These are phyloP conservation scores for Spea bombifrons DNA, from an alignment of 2,113 vertebrate species.

Conservation along the genomic window DNA sequence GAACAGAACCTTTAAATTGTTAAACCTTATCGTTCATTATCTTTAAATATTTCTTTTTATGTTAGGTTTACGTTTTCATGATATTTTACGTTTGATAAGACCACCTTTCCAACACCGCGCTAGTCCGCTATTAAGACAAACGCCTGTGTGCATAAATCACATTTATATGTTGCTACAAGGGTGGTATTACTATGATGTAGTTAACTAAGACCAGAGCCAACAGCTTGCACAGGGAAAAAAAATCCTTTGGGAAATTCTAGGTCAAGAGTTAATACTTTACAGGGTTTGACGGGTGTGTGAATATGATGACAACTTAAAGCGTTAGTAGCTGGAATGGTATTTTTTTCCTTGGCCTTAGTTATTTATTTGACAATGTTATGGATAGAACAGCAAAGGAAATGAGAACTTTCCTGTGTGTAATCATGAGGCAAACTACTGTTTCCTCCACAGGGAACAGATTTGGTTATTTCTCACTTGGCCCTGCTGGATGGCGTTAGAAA, in stretches of 20 bases:
- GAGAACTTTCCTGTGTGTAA: constrained; percentile 21
- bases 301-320: constrained; percentile 1
- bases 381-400: constrained; percentile 22
- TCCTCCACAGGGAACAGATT: constrained; percentile 3
- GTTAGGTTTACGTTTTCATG: too few relatives aligned
- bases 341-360: background rate
- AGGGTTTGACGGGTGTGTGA: background rate
- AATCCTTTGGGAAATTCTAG: background rate
- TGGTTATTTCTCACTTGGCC: background rate
- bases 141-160: too few relatives aligned
- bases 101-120: too few relatives aligned
- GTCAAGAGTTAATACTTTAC: background rate
- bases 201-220: background rate
- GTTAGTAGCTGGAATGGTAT: constrained; percentile 1
- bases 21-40: too few relatives aligned
- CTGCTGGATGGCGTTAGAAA: background rate
- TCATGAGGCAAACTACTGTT: constrained; percentile 10
- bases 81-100: too few relatives aligned
- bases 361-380: constrained; percentile 12
- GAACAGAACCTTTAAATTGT: too few relatives aligned
- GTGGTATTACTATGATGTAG: background rate
- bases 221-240: background rate
- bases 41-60: too few relatives aligned
- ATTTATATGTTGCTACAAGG: too few relatives aligned
- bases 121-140: too few relatives aligned